phyloP scores from a whole-genome alignment of 2,888 invertebrate species.

The Eledone cirrhosa region DNA sequence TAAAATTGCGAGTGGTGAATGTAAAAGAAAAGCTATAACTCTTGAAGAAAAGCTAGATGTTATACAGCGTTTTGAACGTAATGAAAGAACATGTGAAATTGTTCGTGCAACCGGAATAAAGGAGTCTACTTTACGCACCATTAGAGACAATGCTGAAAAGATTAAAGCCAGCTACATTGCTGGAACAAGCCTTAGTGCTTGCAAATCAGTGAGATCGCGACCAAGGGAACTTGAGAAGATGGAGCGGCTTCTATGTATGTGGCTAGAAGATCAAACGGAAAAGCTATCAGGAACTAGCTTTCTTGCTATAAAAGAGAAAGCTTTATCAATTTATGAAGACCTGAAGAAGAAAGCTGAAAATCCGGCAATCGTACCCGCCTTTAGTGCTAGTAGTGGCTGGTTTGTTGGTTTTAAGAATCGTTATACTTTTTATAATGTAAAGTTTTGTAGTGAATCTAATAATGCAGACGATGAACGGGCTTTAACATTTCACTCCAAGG shows the following conservation, averaged over 20 bases:
- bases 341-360: background rate
- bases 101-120: constrained; percentile 17
- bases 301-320: background rate
- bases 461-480: too few species aligned
- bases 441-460: too few species aligned
- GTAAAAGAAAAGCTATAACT: constrained; percentile 5
- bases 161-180: constrained; percentile 2
- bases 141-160: constrained; percentile 10
- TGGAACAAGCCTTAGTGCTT: constrained; percentile 1
- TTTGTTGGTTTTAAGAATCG: constrained; percentile 14
- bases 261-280: background rate
- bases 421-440: background rate
- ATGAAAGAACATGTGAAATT: constrained; percentile 17
- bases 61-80: constrained; percentile 13
- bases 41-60: constrained; percentile 14
- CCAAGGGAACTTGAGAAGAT: background rate
- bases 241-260: background rate
- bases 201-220: background rate
- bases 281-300: background rate
- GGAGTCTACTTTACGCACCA: constrained; percentile 5
- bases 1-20: background rate
- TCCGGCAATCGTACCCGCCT: background rate
- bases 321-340: background rate
- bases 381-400: constrained; percentile 3
- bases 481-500: too few species aligned